Percentiles rank a stretch among this genome's conserved stretches.
Evolutionary conservation across 2,797 vertebrate genomes (phyloP).

Genomic region (Tiaroga cobitis): DNA sequence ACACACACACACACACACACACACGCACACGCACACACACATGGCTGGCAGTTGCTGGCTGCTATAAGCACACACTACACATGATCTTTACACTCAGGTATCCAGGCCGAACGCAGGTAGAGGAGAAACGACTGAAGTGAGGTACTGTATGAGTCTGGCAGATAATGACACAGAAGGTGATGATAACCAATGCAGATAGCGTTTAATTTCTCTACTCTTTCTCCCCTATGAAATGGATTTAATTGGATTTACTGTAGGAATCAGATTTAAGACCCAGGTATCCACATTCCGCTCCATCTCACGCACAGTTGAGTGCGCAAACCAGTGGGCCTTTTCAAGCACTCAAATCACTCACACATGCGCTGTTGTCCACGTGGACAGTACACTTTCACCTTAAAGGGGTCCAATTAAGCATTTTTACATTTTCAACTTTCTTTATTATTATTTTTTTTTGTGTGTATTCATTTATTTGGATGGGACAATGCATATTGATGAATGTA

Average conservation of each 20-base stretch:
- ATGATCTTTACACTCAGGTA: constrained; percentile 29
- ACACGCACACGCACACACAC: too few species aligned
- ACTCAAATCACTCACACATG: not conserved
- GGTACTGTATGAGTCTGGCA: not conserved
- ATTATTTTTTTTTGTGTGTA: too few species aligned
- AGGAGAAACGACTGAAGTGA: not conserved
- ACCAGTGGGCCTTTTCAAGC: not conserved
- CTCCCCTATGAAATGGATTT: not conserved
- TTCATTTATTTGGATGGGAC: too few species aligned
- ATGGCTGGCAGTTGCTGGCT: not conserved
- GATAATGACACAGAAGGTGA: constrained; percentile 8
- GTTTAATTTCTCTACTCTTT: not conserved
- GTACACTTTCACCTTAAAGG: not conserved
- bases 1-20: not conserved
- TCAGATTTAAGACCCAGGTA: not conserved
- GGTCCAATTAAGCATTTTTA: not conserved
- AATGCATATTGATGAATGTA: too few species aligned
- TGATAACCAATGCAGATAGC: not conserved
- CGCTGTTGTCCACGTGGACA: not conserved
- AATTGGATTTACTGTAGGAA: not conserved
- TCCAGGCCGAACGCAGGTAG: constrained; percentile 1
- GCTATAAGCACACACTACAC: constrained; percentile 6
- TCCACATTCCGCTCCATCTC: not conserved
- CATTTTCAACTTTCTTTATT: not conserved
- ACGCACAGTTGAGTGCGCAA: not conserved